Conservation (phyloP, 2,113 vertebrate genomes). For the Cariama cristata region DNA sequence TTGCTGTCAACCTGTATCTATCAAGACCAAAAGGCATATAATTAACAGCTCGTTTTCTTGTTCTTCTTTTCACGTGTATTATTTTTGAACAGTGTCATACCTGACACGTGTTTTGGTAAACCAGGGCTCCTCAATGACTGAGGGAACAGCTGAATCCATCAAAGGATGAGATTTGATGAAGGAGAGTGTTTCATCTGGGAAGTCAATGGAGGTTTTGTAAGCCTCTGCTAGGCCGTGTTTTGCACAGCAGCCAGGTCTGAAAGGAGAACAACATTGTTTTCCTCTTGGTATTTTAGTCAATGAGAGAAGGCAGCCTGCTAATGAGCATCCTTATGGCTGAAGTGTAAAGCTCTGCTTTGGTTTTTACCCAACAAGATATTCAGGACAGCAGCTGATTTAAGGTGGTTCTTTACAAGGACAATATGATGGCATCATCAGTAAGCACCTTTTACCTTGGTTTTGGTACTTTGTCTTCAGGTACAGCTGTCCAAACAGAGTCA, state of each 20-base stretch:
- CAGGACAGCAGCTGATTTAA: conserved; percentile 2
- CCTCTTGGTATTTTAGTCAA: conserved; percentile 34
- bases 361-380: not conserved
- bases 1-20: conserved; percentile 92
- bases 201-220: conserved; percentile 93
- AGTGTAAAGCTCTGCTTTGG: not conserved
- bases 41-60: not conserved
- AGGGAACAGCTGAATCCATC: conserved; percentile 94
- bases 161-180: conserved; percentile 99
- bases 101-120: conserved; percentile 98
- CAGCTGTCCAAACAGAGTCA: conserved; percentile 97
- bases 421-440: not conserved
- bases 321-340: not conserved
- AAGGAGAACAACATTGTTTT: conserved; percentile 73
- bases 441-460: conserved; percentile 87
- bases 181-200: conserved; percentile 94
- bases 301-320: conserved; percentile 3
- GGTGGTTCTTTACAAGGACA: not conserved
- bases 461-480: conserved; percentile 94
- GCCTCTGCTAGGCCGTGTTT: conserved; percentile 90
- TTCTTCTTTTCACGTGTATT: not conserved
- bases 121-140: conserved; percentile 93
- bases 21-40: not conserved
- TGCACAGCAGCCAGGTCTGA: conserved; percentile 95
- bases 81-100: conserved; percentile 64